Evolutionary conservation across 2,888 invertebrate genomes (phyloP), one percentile per base, ranked within the genome.

Genomic region (Schizaphis graminum): DNA sequence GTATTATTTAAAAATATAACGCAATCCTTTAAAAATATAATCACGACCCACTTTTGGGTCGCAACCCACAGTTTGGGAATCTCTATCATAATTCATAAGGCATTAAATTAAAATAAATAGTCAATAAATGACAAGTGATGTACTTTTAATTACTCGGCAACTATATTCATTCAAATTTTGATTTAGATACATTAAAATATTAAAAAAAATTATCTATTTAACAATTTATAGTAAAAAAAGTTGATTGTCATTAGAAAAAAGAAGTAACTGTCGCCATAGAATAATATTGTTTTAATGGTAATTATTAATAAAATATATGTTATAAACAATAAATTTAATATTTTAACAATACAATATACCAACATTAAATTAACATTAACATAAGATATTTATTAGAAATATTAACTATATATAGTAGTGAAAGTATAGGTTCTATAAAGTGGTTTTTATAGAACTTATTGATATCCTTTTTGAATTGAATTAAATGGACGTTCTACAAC

Each of bases 401-500:
- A 89, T 44, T 28, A 28, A 61, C 24, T 28, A n/a, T 44, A 47
- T 47, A 13, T 67, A 11, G n/a, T 49, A 89, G 61, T 47, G 61
- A 89, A 89, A 89, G 44, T 89, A 61, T 47, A 61, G 44, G 61
- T 61, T 89, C 47, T 26, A 67, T 89, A 47, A 47, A 44, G n/a
- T 89, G 8, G 28, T 61, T 61, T 61, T 57, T 89, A 56, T 89
- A 89, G 61, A 89, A 89, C 44, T 61, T n/a, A 47, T 61, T 89
- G 28, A 67, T 47, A 90, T 61, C 67, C 47, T 21, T n/a, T 49
- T 24, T 90, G n/a, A 49, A 90, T 67, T 67, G 35, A 67, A 90
- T 67, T 90, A n/a, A 89, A 90, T 90, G 47, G 24, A 24, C 24
- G 67, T 61, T 90, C n/a, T 89, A 90, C n/a, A 67, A 90, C 47